Evolutionary conservation across 2,888 invertebrate genomes (phyloP), one percentile per base, ranked within the genome.

Genomic region (Pomacea canaliculata): DNA sequence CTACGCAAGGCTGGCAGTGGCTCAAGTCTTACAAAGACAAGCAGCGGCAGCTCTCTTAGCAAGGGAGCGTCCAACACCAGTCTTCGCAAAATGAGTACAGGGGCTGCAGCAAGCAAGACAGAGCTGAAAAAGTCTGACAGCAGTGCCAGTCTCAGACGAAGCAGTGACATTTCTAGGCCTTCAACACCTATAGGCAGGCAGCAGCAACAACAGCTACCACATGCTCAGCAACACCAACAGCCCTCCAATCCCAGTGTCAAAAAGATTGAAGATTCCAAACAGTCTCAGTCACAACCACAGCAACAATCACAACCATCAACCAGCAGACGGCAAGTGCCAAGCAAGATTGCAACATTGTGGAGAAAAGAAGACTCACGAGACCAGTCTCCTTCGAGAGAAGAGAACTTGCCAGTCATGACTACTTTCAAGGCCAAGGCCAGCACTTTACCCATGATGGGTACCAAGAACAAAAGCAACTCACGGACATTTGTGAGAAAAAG

Each of bases 301-400:
- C 56, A n/a, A 63, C 59, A 68, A n/a, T 51, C 67, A 18, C 71
- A 56, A 18, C 60, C 60, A 7, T 56, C 60, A 23, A 67, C 48
- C 49, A 81, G 80, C 10, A 88, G 87, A 78, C 87, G 86, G 73
- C 86, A 83, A 73, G 86, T 84, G 46, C 80, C 94, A 18, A 95
- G 95, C 89, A 95, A 95, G 89, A 95, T 96, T 74, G 95, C 95
- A 0, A 94, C 93, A 85, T 90, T 96, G 23, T 96, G 95, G 95
- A 95, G 94, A 56, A 70, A 27, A 69, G 65, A 70, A n/a, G 76
- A 73, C 27, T 46, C 46, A 27, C 66, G 67, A 23, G 71, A n/a
- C 60, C 71, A 60, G 12, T 71, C 74, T 19, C 72, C 56, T 37
- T 27, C 60, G 46, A 19, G 59, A 59, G 48, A 70, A 51, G 66